phyloP scores from a whole-genome alignment of 2,888 invertebrate species.

The Eristalis tenax region DNA sequence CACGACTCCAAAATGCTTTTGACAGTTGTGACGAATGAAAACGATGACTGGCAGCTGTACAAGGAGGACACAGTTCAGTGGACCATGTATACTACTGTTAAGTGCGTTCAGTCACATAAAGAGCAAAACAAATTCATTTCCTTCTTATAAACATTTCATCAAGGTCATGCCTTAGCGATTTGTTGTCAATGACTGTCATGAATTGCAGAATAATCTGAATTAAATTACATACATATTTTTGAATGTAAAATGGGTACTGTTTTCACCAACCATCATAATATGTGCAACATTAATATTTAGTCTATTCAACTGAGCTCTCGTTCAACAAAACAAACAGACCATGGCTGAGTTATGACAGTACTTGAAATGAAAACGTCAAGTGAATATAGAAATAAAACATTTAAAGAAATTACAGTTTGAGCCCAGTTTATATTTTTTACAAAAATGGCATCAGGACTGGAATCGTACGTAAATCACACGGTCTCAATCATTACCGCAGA shows the following conservation, averaged over 20 bases:
- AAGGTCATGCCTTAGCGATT: no score
- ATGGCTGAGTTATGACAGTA: not conserved
- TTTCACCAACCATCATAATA: no score
- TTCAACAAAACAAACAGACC: not conserved
- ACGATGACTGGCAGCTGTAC: slow-evolving; percentile 63
- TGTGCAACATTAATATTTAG: no score
- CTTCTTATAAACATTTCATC: no score
- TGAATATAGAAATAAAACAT: not conserved
- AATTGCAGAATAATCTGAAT: no score
- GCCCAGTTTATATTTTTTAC: not conserved
- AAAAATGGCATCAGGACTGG: slow-evolving; percentile 91
- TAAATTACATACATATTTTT: no score
- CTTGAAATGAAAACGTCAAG: not conserved
- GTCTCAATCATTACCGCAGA: slow-evolving; percentile 98
- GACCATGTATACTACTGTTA: not conserved
- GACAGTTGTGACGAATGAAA: slow-evolving; percentile 56
- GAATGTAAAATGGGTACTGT: no score
- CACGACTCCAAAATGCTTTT: slow-evolving; percentile 43
- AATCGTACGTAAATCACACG: slow-evolving; percentile 93
- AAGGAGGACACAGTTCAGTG: slow-evolving; percentile 20
- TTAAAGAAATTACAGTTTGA: not conserved
- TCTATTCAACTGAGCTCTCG: not conserved
- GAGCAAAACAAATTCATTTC: not conserved
- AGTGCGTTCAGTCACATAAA: not conserved
- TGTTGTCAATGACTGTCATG: no score